Conservation (phyloP, 2,113 vertebrate genomes). For the Crocuta crocuta region DNA sequence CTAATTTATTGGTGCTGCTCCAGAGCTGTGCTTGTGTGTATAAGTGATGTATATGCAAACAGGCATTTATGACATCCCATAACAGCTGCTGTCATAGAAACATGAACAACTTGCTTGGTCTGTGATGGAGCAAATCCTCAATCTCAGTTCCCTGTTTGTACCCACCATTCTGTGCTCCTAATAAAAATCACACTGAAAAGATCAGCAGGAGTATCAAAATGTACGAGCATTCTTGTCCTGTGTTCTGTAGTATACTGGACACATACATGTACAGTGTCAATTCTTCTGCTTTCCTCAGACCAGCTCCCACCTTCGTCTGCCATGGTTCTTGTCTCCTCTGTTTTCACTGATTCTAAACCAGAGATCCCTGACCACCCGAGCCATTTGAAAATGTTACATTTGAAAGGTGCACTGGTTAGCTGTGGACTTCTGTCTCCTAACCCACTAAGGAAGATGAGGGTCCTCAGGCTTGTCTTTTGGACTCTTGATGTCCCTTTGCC, state of each 20-base stretch:
- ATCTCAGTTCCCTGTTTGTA: background rate
- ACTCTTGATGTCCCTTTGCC: background rate
- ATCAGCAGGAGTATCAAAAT: background rate
- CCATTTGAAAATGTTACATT: background rate
- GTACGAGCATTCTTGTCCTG: background rate
- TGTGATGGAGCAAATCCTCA: background rate
- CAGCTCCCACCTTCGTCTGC: background rate
- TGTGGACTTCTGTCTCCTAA: background rate
- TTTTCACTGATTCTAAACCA: background rate
- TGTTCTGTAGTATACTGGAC: background rate
- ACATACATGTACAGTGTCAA: rapidly evolving
- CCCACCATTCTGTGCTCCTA: background rate
- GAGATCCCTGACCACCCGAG: background rate
- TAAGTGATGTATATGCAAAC: background rate
- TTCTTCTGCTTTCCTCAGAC: background rate
- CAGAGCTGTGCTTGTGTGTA: background rate
- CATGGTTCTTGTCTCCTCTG: background rate
- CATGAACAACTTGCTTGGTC: background rate
- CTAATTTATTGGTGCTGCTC: background rate
- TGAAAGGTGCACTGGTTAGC: background rate
- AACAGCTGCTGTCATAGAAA: background rate
- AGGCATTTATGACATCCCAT: background rate
- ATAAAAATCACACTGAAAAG: background rate
- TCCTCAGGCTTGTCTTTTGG: background rate
- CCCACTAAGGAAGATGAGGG: background rate